Percentiles rank a stretch among this genome's conserved stretches.
Evolutionary conservation across 1,140 invertebrate genomes (phyloP).

Genomic region (Spodoptera frugiperda): DNA sequence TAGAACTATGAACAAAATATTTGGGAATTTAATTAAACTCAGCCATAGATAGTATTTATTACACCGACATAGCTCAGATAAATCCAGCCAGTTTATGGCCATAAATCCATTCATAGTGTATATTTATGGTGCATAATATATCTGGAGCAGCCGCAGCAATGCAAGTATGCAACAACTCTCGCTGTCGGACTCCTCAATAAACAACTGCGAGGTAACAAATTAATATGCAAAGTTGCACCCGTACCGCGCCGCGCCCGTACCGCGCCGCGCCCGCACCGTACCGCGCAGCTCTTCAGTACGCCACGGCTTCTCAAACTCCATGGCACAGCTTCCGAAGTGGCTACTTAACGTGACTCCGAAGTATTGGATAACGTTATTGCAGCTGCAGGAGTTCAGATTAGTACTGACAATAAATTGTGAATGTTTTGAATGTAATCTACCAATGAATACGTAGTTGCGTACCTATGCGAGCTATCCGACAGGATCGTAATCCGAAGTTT

Average conservation of each 20-base stretch:
- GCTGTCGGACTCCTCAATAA: constrained; percentile 44
- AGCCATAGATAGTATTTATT: too few species aligned
- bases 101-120: neutral
- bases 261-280: too few species aligned
- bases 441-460: too few species aligned
- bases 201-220: constrained; percentile 57
- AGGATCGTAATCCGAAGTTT: too few species aligned
- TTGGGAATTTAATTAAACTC: too few species aligned
- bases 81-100: too few species aligned
- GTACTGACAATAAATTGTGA: neutral
- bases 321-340: neutral
- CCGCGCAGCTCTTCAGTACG: neutral
- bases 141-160: neutral
- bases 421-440: neutral
- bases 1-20: too few species aligned
- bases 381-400: neutral
- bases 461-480: too few species aligned
- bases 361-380: neutral
- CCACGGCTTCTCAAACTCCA: constrained; percentile 33
- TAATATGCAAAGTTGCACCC: constrained; percentile 52
- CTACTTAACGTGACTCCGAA: neutral
- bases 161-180: constrained; percentile 23
- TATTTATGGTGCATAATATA: neutral
- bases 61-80: too few species aligned
- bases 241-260: too few species aligned